Base-by-base conservation (phyloP, 2,797 vertebrate species). In the Semotilus atromaculatus region DNA sequence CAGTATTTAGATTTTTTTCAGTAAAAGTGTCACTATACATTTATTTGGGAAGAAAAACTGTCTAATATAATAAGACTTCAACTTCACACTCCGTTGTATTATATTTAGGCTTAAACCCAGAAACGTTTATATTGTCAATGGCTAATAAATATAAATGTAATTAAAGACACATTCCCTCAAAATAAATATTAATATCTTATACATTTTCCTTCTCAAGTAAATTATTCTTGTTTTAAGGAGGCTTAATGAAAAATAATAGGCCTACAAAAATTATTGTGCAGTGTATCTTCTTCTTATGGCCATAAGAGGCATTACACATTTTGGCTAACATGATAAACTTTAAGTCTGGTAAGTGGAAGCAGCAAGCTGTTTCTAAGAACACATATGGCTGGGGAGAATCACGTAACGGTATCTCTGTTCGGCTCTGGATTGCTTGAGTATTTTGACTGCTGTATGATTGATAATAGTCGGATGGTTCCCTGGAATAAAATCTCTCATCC, bases 401-500 rank as follows among this genome's bases (percentile, higher is more conserved):
- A 75, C 23, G 16, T 74, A 75, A 83, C 45, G 3, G 13, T 45
- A 36, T 10, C 29, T 51, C 40, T 73, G 29, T 36, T 53, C 9
- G n/a, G 9, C 79, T 55, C 10, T 40, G 45, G 14, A 36, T 51
- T 36, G n/a, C 68, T 4, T 7, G 11, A 26, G 70, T 36, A 64
- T 71, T 81, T 72, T 18, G 29, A 36, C 38, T 70, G 31, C 34
- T 73, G 26, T n/a, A 10, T 80, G 78, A 34, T 7, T n/a, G 64
- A 70, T 80, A 53, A 67, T 36, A 55, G 31, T 68, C 45, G 70
- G 43, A 21, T 68, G 19, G 43, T 38, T 70, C 78, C 64, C 29
- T 68, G 64, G 62, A 67, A 80, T 51, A n/a, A 78, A 66, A 38
- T 36, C 48, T 26, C n/a, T 80, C 45, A 82, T 66, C 66, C 66